A percentile compares a stretch with the other conserved stretches of the same genome.
phyloP scores from a whole-genome alignment of 2,113 vertebrate genomes.

The Periophthalmodon schlosseri region DNA sequence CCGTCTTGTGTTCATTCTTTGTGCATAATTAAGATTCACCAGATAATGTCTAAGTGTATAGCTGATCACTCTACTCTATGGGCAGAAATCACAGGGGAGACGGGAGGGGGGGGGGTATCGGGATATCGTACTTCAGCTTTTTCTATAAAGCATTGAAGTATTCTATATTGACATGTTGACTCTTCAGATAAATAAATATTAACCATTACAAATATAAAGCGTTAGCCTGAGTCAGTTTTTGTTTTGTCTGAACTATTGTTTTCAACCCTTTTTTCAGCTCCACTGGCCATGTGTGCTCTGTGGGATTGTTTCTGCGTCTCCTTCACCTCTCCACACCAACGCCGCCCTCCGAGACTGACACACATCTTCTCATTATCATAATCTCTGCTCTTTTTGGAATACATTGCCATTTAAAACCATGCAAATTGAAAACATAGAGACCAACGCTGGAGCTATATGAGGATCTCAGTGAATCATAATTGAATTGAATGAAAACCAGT shows the following conservation, averaged over 20 bases:
- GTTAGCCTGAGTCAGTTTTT: neutral
- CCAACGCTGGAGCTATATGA: neutral
- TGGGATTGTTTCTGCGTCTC: slow-evolving; percentile 10
- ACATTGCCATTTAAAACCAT: slow-evolving; percentile 40
- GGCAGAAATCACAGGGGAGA: too few species aligned
- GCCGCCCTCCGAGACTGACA: slow-evolving; percentile 39
- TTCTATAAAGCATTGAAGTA: neutral
- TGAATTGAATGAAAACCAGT: too few species aligned
- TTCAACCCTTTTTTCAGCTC: neutral
- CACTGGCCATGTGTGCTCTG: neutral
- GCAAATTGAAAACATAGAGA: neutral
- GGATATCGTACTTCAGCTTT: too few species aligned
- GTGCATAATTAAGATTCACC: too few species aligned
- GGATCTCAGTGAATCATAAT: too few species aligned
- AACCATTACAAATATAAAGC: neutral
- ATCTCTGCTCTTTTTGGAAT: slow-evolving; percentile 41
- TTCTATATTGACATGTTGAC: neutral
- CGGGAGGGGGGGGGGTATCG: too few species aligned
- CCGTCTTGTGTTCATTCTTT: too few species aligned
- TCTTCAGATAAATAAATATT: slow-evolving; percentile 3
- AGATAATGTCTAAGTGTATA: too few species aligned
- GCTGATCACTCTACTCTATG: too few species aligned
- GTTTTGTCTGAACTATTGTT: slow-evolving; percentile 4
- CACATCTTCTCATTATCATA: slow-evolving; percentile 45
- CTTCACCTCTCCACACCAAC: neutral